phyloP scores from a whole-genome alignment of 1,140 invertebrate genomes.

The Drosophila burlai region DNA sequence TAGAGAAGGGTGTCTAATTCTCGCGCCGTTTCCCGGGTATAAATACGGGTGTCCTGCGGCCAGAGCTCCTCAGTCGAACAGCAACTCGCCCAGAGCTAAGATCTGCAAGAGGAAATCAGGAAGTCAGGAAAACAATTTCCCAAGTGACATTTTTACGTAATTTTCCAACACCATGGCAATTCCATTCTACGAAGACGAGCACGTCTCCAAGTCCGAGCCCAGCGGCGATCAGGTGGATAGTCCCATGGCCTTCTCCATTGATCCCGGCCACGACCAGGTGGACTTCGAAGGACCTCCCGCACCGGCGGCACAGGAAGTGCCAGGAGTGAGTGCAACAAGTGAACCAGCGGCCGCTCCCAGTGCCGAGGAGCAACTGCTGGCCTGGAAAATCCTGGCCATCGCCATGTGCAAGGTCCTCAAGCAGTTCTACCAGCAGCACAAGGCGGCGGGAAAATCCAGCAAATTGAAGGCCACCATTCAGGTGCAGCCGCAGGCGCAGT shows the following conservation, averaged over 20 bases:
- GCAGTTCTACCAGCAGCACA: slow-evolving; percentile 73
- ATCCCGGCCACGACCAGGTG: slow-evolving; percentile 57
- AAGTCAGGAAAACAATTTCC: slow-evolving; percentile 3
- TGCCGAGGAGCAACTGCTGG: slow-evolving; percentile 68
- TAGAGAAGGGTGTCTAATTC: slow-evolving; percentile 37
- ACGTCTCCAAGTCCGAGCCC: slow-evolving; percentile 26
- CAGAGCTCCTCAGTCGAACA: slow-evolving; percentile 66
- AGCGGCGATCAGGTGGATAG: slow-evolving; percentile 75
- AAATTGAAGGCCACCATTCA: slow-evolving; percentile 70
- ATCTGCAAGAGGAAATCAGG: slow-evolving; percentile 14
- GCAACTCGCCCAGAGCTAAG: slow-evolving; percentile 45
- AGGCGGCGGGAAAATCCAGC: slow-evolving; percentile 54
- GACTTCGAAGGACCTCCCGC: slow-evolving; percentile 62
- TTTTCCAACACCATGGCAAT: slow-evolving; percentile 62
- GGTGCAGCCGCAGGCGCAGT: slow-evolving; percentile 72
- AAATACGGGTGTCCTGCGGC: slow-evolving; percentile 53
- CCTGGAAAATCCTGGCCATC: slow-evolving; percentile 78
- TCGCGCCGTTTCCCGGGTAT: slow-evolving; percentile 71
- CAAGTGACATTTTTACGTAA: slow-evolving; percentile 58
- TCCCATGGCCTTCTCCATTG: slow-evolving; percentile 30
- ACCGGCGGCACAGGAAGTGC: slow-evolving; percentile 2
- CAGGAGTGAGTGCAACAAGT: slow-evolving; percentile 56
- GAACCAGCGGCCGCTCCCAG: slow-evolving; percentile 39
- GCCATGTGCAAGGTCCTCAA: slow-evolving; percentile 82
- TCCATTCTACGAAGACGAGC: slow-evolving; percentile 75